phyloP scores from a whole-genome alignment of 2,888 invertebrate genomes.

The Cataglyphis rosenhaueri region DNA sequence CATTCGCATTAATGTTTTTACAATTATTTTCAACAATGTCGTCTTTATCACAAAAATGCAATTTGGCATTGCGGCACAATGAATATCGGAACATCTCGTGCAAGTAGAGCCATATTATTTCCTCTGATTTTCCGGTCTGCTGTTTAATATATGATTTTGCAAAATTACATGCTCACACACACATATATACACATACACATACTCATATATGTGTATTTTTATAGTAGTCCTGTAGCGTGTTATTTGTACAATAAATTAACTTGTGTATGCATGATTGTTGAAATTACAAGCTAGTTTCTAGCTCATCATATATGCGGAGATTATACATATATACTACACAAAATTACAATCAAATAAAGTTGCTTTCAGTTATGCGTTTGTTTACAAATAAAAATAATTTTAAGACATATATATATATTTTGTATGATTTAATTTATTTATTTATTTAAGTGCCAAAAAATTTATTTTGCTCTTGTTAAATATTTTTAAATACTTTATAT shows the following conservation, averaged over 20 bases:
- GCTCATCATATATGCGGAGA: not conserved
- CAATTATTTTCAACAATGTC: slow-evolving; percentile 28
- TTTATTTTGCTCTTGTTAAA: not conserved
- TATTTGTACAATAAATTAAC: slow-evolving; percentile 42
- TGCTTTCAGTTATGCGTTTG: not conserved
- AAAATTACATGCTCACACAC: slow-evolving; percentile 10
- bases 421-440: not conserved
- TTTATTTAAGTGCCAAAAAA: not conserved
- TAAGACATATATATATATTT: not conserved
- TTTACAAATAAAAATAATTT: not conserved
- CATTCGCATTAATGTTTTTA: slow-evolving; percentile 33
- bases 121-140: slow-evolving; percentile 47
- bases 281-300: slow-evolving; percentile 33
- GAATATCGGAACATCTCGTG: slow-evolving; percentile 43
- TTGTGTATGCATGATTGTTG: slow-evolving; percentile 10
- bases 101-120: slow-evolving; percentile 29
- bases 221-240: too few relatives aligned
- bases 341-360: slow-evolving; percentile 15
- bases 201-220: slow-evolving; percentile 18
- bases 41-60: slow-evolving; percentile 55
- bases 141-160: slow-evolving; percentile 44
- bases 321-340: not conserved
- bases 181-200: not conserved
- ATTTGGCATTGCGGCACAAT: slow-evolving; percentile 53
- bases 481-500: not conserved